Conservation (phyloP, 2,888 invertebrate genomes). For the Mythimna albipuncta region DNA sequence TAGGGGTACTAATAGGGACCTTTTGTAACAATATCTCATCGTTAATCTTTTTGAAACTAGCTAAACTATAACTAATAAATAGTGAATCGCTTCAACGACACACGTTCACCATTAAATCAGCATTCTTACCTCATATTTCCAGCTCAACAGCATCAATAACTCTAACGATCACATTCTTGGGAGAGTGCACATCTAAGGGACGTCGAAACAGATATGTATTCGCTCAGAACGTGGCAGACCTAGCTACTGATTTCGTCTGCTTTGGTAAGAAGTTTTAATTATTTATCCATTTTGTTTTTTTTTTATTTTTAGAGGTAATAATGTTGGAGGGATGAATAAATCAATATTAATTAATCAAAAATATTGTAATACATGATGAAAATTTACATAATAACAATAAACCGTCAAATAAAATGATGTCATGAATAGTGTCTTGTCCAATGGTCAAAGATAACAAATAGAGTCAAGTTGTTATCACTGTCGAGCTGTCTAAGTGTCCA, state of each 20-base stretch:
- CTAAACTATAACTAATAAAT: too few species aligned
- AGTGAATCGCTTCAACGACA: not conserved
- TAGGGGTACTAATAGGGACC: too few species aligned
- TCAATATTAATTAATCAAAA: too few species aligned
- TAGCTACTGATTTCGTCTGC: conserved; percentile 66
- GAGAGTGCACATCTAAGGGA: conserved; percentile 80
- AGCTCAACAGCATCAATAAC: conserved; percentile 78
- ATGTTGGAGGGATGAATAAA: not conserved
- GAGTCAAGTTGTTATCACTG: too few species aligned
- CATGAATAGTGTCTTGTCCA: too few species aligned
- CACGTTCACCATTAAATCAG: not conserved
- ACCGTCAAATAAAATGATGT: too few species aligned
- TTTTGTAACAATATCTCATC: not conserved
- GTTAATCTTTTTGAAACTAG: not conserved
- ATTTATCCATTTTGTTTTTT: conserved; percentile 15
- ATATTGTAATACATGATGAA: too few species aligned
- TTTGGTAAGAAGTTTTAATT: conserved; percentile 61
- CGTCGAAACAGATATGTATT: conserved; percentile 71
- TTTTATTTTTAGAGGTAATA: not conserved
- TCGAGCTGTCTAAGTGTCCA: too few species aligned
- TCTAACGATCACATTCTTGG: conserved; percentile 86
- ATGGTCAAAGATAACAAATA: too few species aligned
- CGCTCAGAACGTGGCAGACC: conserved; percentile 68
- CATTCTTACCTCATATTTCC: conserved; percentile 32
- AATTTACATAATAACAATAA: too few species aligned